Percentiles rank a stretch among this genome's conserved stretches.
Conservation (phyloP, 2,113 vertebrate genomes). For the Pseudopodoces humilis region DNA sequence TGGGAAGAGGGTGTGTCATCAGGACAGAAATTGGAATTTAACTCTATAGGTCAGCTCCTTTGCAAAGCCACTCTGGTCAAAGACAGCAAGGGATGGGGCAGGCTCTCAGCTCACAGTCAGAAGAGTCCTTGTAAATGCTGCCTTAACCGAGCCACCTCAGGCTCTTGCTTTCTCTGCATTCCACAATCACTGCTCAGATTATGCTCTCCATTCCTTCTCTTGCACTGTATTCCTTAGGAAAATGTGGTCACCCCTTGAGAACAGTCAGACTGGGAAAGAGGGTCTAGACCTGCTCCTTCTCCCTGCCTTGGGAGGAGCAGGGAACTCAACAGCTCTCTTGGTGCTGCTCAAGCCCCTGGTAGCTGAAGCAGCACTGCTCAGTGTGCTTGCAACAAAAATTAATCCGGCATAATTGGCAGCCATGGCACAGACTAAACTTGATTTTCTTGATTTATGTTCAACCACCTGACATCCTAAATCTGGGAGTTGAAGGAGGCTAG, state of each 20-base stretch:
- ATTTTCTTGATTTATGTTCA: neutral
- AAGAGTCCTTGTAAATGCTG: fast-evolving
- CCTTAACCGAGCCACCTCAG: neutral
- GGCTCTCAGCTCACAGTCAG: fast-evolving
- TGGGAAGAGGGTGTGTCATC: neutral
- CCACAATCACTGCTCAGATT: fast-evolving
- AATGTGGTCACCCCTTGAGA: neutral
- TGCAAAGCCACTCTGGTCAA: neutral
- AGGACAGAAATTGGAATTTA: fast-evolving
- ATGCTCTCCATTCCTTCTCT: neutral
- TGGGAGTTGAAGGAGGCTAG: neutral
- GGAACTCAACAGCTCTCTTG: neutral
- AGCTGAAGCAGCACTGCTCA: neutral
- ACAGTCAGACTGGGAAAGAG: neutral
- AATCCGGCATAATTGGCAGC: neutral
- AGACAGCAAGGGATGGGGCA: neutral
- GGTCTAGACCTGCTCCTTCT: neutral
- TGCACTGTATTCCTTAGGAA: neutral
- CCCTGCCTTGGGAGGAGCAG: neutral
- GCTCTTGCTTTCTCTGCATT: neutral
- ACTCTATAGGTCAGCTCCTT: neutral
- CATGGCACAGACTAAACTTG: neutral
- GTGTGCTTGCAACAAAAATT: neutral
- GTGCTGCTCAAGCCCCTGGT: neutral
- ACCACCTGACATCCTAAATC: neutral